Base-by-base conservation (phyloP, 2,888 invertebrate genomes). In the Malthinus seriepunctatus region DNA sequence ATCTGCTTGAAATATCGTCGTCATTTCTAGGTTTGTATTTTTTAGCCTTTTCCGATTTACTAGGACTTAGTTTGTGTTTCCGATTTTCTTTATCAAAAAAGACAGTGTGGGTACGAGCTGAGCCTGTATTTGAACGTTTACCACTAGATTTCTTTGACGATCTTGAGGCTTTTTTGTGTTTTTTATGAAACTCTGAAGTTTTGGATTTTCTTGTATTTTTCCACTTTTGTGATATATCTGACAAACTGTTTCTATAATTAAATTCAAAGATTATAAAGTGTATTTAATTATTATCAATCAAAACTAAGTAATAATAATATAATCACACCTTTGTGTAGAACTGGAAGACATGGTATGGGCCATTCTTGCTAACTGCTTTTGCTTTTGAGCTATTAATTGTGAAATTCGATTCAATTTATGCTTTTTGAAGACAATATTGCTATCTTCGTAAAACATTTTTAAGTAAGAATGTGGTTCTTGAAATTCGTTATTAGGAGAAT, bases 321-420 rank as follows among this genome's bases (percentile, higher is more conserved):
- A 45, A 38, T 49, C 60, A 49, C 65, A 74, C 75, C 71, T 73
- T 58, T 69, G 69, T 2, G 77, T 71, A 62, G 78, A 69, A 49
- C 77, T 78, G 55, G 79, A 71, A 45, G 82, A 80, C 73, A 87
- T 88, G 60, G 80, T 75, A 47, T 83, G 83, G 6, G 89, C 86
- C 67, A 86, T 77, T 60, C 86, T 85, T 48, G 85, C 79, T 35
- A 88, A 79, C 53, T 88, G 87, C 44, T 86, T 83, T 48, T 89
- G 84, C 53, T 90, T 87, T 62, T 88, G 86, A 2, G 89, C 87
- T 54, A 91, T 89, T 47, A 91, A 77, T 64, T 88, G 87, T 12
- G 89, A 88, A 69, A 91, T 85, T 62, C 89, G 82, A 75, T 89
- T 90, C 0, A 76, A 74, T 66, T 79, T 80, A 34, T 75, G 72